These are phyloP conservation scores for Lycophotia porphyrea DNA, from an alignment of 2,888 invertebrate genomes.

Conservation along the genomic window DNA sequence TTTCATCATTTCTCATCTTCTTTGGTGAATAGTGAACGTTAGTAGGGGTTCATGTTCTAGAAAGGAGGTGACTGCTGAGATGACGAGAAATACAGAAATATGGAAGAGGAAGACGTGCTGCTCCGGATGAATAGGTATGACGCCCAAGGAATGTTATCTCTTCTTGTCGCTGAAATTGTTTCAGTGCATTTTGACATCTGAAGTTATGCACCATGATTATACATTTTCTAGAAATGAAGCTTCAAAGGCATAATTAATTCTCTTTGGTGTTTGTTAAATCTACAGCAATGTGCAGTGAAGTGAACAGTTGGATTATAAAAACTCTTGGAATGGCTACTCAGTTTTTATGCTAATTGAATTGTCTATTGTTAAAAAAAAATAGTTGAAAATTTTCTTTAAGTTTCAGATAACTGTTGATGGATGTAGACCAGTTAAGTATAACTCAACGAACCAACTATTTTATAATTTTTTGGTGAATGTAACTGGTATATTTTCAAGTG, in stretches of 20 bases:
- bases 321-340: not conserved
- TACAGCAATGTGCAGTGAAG: constrained; percentile 11
- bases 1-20: not conserved
- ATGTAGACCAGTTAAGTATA: not conserved
- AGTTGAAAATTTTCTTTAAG: too few species aligned
- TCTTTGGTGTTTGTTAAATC: constrained; percentile 18
- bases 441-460: not conserved
- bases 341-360: not conserved
- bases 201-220: not conserved
- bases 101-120: not conserved
- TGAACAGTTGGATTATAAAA: not conserved
- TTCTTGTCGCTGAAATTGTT: not conserved
- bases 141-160: not conserved
- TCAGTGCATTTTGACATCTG: not conserved
- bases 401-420: not conserved
- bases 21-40: not conserved
- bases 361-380: too few species aligned
- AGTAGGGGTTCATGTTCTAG: not conserved
- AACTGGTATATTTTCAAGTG: not conserved
- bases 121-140: too few species aligned
- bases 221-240: constrained; percentile 7
- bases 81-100: not conserved
- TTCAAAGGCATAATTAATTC: constrained; percentile 14
- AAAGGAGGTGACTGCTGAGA: not conserved
- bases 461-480: not conserved